Percentiles rank a stretch among this genome's conserved stretches.
Conservation (phyloP, 1,140 invertebrate genomes). For the Branchinecta lindahli region DNA sequence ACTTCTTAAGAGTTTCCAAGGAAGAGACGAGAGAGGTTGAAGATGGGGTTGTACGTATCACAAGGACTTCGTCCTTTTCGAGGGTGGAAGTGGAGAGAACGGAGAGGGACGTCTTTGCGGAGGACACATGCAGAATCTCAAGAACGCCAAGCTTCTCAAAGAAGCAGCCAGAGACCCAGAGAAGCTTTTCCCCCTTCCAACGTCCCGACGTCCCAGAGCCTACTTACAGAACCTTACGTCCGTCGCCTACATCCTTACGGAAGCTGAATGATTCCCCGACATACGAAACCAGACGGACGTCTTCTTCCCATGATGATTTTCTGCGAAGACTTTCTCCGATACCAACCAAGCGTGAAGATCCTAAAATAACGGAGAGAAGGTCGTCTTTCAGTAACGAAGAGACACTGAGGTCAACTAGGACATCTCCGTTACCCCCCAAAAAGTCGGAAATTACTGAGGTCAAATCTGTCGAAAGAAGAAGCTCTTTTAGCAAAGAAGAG, state of each 20-base stretch:
- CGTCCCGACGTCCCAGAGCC: not conserved
- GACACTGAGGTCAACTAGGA: not conserved
- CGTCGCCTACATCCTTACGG: not conserved
- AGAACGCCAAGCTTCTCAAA: not conserved
- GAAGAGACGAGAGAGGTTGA: slow-evolving; percentile 21
- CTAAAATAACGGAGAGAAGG: not conserved
- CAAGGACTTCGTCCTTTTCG: slow-evolving; percentile 10
- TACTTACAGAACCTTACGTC: not conserved
- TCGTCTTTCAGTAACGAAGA: not conserved
- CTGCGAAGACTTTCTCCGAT: not conserved
- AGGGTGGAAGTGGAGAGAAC: not conserved
- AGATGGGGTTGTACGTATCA: not conserved
- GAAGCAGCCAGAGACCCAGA: not conserved
- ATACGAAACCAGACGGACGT: not conserved
- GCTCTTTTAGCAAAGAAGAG: not conserved
- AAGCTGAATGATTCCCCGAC: not conserved
- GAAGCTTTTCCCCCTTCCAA: not conserved
- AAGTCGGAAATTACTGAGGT: not conserved
- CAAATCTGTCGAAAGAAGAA: not conserved
- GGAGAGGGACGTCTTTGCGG: not conserved
- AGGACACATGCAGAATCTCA: slow-evolving; percentile 14
- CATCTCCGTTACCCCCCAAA: not conserved
- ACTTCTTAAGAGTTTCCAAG: slow-evolving; percentile 23
- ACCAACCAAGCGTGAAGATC: not conserved
- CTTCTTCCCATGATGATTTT: not conserved